A percentile compares a stretch with the other conserved stretches of the same genome.
These are phyloP conservation scores for Caiman crocodilus DNA, from an alignment of 2,797 vertebrate genomes.

Conservation along the genomic window DNA sequence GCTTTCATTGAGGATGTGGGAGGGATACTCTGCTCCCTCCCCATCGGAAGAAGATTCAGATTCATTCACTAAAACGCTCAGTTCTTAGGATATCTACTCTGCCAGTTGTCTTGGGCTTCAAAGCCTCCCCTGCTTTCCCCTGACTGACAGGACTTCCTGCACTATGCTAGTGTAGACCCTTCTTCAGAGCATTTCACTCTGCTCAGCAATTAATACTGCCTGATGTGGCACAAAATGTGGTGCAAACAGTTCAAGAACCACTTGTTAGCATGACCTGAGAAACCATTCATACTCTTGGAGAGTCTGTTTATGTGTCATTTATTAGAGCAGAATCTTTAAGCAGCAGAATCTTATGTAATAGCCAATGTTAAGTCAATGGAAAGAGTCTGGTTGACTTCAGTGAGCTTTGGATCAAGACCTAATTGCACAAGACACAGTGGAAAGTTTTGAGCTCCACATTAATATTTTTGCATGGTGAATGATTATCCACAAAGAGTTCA, in stretches of 20 bases:
- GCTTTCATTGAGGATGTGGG: not conserved
- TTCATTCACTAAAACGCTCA: not conserved
- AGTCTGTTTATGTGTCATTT: not conserved
- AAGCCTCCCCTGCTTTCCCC: not conserved
- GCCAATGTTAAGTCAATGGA: not conserved
- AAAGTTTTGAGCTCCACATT: constrained; percentile 46
- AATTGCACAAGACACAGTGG: constrained; percentile 33
- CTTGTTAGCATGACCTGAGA: not conserved
- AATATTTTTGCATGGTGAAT: constrained; percentile 20
- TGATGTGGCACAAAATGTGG: not conserved
- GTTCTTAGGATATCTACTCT: not conserved
- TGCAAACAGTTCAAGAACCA: not conserved
- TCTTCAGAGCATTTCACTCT: not conserved
- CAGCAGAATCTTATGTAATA: constrained; percentile 25
- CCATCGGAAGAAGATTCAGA: not conserved
- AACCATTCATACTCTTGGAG: not conserved
- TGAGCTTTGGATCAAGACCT: not conserved
- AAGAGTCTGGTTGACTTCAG: constrained; percentile 33
- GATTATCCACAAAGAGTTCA: not conserved
- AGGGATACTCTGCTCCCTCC: not conserved
- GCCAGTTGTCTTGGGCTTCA: not conserved
- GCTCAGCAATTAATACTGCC: not conserved
- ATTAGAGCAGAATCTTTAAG: not conserved
- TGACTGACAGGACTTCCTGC: not conserved
- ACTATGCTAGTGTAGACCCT: not conserved